phyloP scores from a whole-genome alignment of 2,888 invertebrate genomes.

The Coenonympha glycerion region DNA sequence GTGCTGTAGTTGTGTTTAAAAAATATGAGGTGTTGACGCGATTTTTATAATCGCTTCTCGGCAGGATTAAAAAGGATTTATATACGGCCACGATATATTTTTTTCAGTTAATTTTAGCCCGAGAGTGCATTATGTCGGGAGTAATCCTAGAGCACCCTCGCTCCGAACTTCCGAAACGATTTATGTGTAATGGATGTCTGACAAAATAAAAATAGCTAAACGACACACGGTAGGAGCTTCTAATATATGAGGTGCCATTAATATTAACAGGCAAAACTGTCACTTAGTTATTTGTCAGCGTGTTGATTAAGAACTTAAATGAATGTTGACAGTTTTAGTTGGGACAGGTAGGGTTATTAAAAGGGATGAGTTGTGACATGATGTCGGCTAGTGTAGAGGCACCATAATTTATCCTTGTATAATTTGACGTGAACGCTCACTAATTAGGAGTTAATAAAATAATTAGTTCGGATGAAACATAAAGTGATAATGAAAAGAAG shows the following conservation, averaged over 20 bases:
- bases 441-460: conserved; percentile 35
- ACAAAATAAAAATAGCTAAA: conserved; percentile 55
- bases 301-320: conserved; percentile 58
- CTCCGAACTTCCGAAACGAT: conserved; percentile 44
- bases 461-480: conserved; percentile 18
- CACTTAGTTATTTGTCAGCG: conserved; percentile 67
- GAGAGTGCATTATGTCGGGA: conserved; percentile 48
- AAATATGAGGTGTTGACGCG: conserved; percentile 45
- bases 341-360: conserved; percentile 45
- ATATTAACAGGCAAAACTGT: conserved; percentile 53
- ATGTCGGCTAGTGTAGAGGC: conserved; percentile 33
- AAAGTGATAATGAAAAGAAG: conserved; percentile 58
- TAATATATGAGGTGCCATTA: conserved; percentile 57
- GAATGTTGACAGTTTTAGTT: conserved; percentile 63
- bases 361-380: conserved; percentile 49
- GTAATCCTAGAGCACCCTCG: conserved; percentile 46
- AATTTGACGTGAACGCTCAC: conserved; percentile 27
- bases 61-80: conserved; percentile 51
- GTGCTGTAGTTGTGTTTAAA: conserved; percentile 36
- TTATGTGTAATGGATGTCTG: conserved; percentile 44
- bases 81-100: conserved; percentile 42
- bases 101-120: conserved; percentile 49
- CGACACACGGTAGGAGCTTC: conserved; percentile 37
- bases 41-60: conserved; percentile 47
- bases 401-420: conserved; percentile 37